Conservation (phyloP, 2,797 vertebrate species). For the Cryptoblepharus egeriae region DNA sequence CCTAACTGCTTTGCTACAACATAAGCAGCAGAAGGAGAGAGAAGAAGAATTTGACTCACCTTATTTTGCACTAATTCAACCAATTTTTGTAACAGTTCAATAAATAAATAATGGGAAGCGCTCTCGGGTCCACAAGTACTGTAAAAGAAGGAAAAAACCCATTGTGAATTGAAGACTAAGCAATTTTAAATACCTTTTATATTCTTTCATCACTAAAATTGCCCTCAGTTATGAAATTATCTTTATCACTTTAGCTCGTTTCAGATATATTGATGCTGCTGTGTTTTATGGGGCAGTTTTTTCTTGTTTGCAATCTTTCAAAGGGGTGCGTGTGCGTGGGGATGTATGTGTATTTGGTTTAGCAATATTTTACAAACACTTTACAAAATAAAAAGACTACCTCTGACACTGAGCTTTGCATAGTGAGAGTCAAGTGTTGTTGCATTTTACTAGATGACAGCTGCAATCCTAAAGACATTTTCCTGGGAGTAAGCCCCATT, state of each 20-base stretch:
- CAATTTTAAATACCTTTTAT: constrained; percentile 14
- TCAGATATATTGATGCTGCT: constrained; percentile 65
- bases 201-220: constrained; percentile 49
- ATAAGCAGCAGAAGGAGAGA: constrained; percentile 10
- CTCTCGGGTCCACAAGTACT: constrained; percentile 31
- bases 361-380: constrained; percentile 70
- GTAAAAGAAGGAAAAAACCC: not conserved
- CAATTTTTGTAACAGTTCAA: constrained; percentile 36
- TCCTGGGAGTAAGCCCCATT: too few species aligned
- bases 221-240: constrained; percentile 45
- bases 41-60: constrained; percentile 34
- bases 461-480: too few species aligned
- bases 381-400: constrained; percentile 72
- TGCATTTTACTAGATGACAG: not conserved
- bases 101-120: constrained; percentile 18
- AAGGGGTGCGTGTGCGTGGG: not conserved
- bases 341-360: constrained; percentile 39
- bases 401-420: constrained; percentile 59
- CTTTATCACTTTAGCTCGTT: constrained; percentile 65
- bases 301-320: constrained; percentile 56
- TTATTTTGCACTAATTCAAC: constrained; percentile 39
- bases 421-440: not conserved
- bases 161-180: constrained; percentile 34
- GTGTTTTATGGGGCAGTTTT: constrained; percentile 44
- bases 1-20: constrained; percentile 28